Evolutionary conservation across 2,888 invertebrate genomes (phyloP), one percentile per base, ranked within the genome.

Genomic region (Zygogramma bicolorata): DNA sequence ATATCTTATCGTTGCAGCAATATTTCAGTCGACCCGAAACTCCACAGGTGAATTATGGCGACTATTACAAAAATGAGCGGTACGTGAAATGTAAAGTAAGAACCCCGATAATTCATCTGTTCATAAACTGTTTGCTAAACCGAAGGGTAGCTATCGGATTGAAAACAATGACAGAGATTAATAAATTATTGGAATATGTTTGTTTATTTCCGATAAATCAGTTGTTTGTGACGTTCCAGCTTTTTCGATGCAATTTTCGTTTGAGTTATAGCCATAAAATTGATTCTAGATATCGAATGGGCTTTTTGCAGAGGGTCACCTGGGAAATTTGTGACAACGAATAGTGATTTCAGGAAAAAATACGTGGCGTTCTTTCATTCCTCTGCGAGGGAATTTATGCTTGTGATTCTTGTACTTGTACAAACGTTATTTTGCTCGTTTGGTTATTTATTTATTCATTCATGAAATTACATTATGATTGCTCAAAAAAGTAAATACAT

Each of bases 1-100:
- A 74, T 74, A 75, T 74, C 75, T 76, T 72, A 76, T 76, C 75
- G 63, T 57, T 31, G 49, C 40, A 57, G 70, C 75, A 70, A 78
- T 79, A 77, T 77, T 78, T 79, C 76, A 77, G 70, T 65, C 53
- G 70, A 71, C 76, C 66, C 71, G 70, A 70, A 77, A 75, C 77
- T 77, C 79, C 70, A 79, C 79, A 79, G 79, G 79, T 79, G 78
- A 79, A 70, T 77, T 75, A 76, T 71, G 65, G 75, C 66, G 46
- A 40, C 59, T 53, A 67, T 70, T 67, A 71, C 62, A 73, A 75
- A 73, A 76, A 73, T 73, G 68, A 70, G 65, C 40, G 67, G 65
- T 38, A 66, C 42, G 53, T 58, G 67, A 71, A 70, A 71, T 49
- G 61, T 46, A 60, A 57, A 74, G 65, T 60, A 67, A 57, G 65